Conservation (phyloP, 2,113 vertebrate species). For the Psammodynastes pulverulentus region DNA sequence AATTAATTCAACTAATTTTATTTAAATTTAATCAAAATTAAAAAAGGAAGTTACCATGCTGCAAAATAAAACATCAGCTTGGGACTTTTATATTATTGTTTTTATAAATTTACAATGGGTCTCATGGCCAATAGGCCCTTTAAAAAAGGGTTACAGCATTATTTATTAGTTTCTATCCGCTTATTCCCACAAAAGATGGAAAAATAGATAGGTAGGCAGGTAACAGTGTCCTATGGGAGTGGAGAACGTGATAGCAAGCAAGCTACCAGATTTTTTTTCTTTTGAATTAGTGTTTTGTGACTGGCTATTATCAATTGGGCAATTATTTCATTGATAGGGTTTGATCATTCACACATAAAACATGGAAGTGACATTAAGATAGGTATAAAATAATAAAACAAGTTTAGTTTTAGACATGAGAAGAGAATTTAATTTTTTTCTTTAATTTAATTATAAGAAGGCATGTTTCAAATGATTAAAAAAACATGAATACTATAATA, state of each 20-base stretch:
- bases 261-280: neutral
- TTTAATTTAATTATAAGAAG: neutral
- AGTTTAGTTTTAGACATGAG: too few relatives aligned
- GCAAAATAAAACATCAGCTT: neutral
- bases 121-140: neutral
- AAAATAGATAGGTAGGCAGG: neutral
- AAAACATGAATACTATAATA: neutral
- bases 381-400: neutral
- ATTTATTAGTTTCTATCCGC: neutral
- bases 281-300: neutral
- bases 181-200: neutral
- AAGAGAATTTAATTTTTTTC: neutral
- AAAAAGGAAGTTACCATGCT: neutral
- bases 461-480: neutral
- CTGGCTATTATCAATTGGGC: neutral
- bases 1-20: neutral
- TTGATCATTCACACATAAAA: neutral
- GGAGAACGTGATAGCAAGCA: neutral
- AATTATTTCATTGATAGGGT: neutral
- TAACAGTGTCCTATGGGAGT: neutral
- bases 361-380: neutral
- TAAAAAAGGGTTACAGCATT: neutral
- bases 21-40: neutral
- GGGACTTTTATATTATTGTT: neutral
- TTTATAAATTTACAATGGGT: neutral